A percentile compares a stretch with the other conserved stretches of the same genome.
phyloP scores from a whole-genome alignment of 35 echinoderm and acorn worm genomes.

The Acanthaster planci region DNA sequence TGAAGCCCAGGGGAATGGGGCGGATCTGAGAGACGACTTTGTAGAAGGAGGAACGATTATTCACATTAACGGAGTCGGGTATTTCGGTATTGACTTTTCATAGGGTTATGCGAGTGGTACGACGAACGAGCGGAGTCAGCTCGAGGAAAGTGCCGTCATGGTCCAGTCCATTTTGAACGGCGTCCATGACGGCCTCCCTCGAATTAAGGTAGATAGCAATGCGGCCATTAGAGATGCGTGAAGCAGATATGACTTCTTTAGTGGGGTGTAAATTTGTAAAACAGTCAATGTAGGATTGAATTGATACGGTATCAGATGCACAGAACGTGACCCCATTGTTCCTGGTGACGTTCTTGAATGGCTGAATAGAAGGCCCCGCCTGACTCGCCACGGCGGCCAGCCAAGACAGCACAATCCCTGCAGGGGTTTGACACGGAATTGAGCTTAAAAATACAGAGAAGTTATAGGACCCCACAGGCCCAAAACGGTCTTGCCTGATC shows the following conservation, averaged over 20 bases:
- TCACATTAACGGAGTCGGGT: background rate
- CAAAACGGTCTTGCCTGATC: too few relatives aligned
- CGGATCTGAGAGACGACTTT: background rate
- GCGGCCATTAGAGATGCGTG: background rate
- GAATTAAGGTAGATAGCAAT: background rate
- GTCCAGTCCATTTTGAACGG: background rate
- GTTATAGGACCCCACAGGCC: too few relatives aligned
- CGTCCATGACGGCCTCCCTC: background rate
- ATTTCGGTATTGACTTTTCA: background rate
- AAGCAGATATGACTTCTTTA: conserved; percentile 1
- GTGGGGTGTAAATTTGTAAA: background rate
- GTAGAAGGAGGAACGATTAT: background rate
- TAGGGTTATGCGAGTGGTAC: background rate
- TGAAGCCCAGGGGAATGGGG: background rate
- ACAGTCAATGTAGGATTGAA: background rate
- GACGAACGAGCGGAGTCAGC: background rate
- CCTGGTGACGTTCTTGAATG: background rate
- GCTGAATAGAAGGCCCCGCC: background rate
- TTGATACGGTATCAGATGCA: background rate
- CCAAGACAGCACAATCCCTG: too few relatives aligned
- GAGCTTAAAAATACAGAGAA: too few relatives aligned
- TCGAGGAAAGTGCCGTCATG: background rate
- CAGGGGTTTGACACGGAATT: too few relatives aligned
- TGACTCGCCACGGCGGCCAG: too few relatives aligned
- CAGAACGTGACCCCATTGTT: background rate